Evolutionary conservation across 2,797 vertebrate species (phyloP).

Genomic region (Lateolabrax maculatus): DNA sequence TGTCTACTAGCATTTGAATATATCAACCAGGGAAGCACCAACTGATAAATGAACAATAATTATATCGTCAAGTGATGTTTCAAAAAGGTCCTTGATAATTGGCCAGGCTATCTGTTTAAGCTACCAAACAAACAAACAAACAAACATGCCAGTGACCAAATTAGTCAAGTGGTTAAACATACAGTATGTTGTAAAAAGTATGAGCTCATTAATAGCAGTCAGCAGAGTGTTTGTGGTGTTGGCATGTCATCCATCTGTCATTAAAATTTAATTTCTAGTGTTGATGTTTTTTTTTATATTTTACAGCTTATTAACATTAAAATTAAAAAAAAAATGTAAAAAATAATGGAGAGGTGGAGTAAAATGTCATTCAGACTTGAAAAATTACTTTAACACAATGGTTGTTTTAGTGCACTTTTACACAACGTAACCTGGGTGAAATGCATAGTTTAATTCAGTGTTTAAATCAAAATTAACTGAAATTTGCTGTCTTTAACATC

Average conservation of each 20-base stretch:
- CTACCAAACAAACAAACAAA: constrained; percentile 36
- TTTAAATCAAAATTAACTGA: background rate
- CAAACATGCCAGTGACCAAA: constrained; percentile 62
- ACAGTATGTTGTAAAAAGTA: constrained; percentile 32
- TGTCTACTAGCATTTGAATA: background rate
- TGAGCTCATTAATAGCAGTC: constrained; percentile 51
- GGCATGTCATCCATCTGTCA: constrained; percentile 42
- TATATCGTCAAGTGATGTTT: constrained; percentile 31
- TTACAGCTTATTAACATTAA: constrained; percentile 37
- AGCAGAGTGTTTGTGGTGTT: constrained; percentile 44
- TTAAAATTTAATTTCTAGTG: constrained; percentile 49
- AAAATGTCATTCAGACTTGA: constrained; percentile 32
- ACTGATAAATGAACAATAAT: constrained; percentile 31
- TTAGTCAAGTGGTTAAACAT: constrained; percentile 51
- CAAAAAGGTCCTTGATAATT: constrained; percentile 58
- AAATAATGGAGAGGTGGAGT: constrained; percentile 38
- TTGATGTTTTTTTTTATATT: constrained; percentile 50
- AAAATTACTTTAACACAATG: constrained; percentile 10
- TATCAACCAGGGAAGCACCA: background rate
- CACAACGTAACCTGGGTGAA: background rate
- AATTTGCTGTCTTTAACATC: background rate
- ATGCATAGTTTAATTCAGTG: background rate
- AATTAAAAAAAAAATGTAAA: background rate
- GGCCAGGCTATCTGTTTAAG: constrained; percentile 45
- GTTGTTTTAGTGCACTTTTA: constrained; percentile 5